phyloP scores from a whole-genome alignment of 2,113 vertebrate genomes.

The Sterrhoptilus dennistouni region DNA sequence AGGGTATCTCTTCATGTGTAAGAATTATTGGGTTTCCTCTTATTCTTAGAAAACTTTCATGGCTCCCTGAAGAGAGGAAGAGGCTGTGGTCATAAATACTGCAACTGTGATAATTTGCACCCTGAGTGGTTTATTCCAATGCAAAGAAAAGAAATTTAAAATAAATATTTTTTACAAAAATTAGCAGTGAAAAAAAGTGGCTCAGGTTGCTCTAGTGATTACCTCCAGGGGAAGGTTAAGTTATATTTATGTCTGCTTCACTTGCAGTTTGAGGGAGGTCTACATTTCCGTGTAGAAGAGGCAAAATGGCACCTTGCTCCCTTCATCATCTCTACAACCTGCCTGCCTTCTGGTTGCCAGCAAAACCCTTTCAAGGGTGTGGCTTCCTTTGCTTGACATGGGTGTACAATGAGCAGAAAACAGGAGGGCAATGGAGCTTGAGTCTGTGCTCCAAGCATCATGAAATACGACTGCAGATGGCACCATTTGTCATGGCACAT shows the following conservation, averaged over 20 bases:
- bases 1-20: neutral
- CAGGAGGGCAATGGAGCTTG: neutral
- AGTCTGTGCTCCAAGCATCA: neutral
- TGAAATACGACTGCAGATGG: accelerated
- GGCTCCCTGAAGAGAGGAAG: neutral
- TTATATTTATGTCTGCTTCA: neutral
- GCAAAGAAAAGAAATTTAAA: neutral
- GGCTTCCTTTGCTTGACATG: neutral
- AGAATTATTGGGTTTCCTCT: neutral
- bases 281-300: neutral
- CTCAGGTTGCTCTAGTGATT: neutral
- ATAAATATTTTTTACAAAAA: neutral
- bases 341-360: neutral
- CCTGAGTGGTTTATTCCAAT: neutral
- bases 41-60: neutral
- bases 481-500: neutral
- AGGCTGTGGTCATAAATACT: neutral
- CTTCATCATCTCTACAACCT: neutral
- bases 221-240: neutral
- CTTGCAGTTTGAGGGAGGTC: neutral
- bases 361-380: neutral
- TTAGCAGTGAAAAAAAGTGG: neutral
- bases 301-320: neutral
- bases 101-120: neutral
- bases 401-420: neutral